A percentile compares a stretch with the other conserved stretches of the same genome.
phyloP scores from a whole-genome alignment of 1,140 invertebrate genomes.

The Limonius californicus region DNA sequence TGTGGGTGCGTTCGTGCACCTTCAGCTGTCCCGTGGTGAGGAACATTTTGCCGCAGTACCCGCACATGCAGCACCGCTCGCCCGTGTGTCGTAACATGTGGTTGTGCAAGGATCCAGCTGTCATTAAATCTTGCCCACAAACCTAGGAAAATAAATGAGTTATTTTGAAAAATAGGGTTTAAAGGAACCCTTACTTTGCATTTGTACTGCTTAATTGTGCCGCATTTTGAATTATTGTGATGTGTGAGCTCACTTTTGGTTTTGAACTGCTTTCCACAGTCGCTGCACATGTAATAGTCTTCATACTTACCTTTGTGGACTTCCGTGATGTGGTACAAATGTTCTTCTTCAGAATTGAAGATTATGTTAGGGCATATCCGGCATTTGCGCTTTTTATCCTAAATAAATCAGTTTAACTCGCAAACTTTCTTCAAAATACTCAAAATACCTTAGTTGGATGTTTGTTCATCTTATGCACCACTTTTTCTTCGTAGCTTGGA shows the following conservation, averaged over 20 bases:
- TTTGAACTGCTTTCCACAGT: slow-evolving; percentile 45
- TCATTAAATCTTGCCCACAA: slow-evolving; percentile 47
- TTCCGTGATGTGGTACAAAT: slow-evolving; percentile 34
- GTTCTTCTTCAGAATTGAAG: slow-evolving; percentile 29
- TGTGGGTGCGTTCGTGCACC: slow-evolving; percentile 49
- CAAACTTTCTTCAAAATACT: slow-evolving; percentile 22
- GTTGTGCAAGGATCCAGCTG: slow-evolving; percentile 38
- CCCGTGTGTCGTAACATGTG: slow-evolving; percentile 51
- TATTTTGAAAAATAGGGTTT: neutral
- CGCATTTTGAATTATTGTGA: slow-evolving; percentile 45
- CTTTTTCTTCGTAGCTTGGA: neutral
- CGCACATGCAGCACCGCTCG: slow-evolving; percentile 48
- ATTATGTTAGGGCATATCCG: slow-evolving; percentile 18
- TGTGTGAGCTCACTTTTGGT: slow-evolving; percentile 39
- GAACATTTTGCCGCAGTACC: slow-evolving; percentile 48
- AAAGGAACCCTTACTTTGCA: slow-evolving; percentile 29
- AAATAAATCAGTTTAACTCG: slow-evolving; percentile 36
- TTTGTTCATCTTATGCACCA: neutral
- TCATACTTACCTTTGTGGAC: slow-evolving; percentile 33
- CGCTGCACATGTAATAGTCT: slow-evolving; percentile 39
- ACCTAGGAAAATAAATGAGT: slow-evolving; percentile 22
- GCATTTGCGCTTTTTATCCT: slow-evolving; percentile 37
- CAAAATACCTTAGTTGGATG: neutral
- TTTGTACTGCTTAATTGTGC: slow-evolving; percentile 36
- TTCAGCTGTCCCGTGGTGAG: slow-evolving; percentile 38